Percentiles rank a stretch among this genome's conserved stretches.
These are phyloP conservation scores for Sinotaia quadrata DNA, from an alignment of 2,888 invertebrate species.

Conservation along the genomic window DNA sequence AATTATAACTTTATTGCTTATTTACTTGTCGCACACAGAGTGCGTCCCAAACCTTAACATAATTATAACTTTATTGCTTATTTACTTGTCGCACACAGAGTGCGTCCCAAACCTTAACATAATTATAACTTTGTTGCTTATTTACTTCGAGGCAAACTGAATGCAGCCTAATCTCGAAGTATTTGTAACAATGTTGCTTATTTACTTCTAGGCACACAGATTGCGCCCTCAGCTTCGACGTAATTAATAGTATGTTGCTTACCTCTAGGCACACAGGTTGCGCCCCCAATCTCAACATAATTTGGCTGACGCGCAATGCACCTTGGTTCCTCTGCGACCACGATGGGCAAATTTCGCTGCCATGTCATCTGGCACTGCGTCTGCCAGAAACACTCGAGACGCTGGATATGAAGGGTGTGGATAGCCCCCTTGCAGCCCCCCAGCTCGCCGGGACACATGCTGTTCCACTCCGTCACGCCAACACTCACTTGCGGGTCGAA, in stretches of 20 bases:
- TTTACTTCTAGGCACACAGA: constrained; percentile 44
- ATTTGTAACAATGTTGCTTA: too few relatives aligned
- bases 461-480: constrained; percentile 18
- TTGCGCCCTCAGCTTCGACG: too few relatives aligned
- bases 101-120: too few relatives aligned
- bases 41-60: too few relatives aligned
- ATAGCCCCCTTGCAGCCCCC: constrained; percentile 42
- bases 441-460: constrained; percentile 7
- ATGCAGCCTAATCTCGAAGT: too few relatives aligned
- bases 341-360: constrained; percentile 33
- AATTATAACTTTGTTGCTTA: too few relatives aligned
- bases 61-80: too few relatives aligned
- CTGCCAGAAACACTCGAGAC: constrained; percentile 46
- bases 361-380: constrained; percentile 40
- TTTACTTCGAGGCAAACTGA: constrained; percentile 44
- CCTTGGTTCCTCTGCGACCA: constrained; percentile 24
- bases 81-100: too few relatives aligned
- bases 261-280: constrained; percentile 45
- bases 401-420: constrained; percentile 39
- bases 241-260: too few relatives aligned
- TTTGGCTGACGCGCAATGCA: constrained; percentile 35
- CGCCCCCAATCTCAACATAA: constrained; percentile 30
- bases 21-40: too few relatives aligned
- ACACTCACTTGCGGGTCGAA: constrained; percentile 27
- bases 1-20: too few relatives aligned